Percentiles rank a stretch among this genome's conserved stretches.
phyloP scores from a whole-genome alignment of 2,797 vertebrate species.

The Oreochromis grahami region DNA sequence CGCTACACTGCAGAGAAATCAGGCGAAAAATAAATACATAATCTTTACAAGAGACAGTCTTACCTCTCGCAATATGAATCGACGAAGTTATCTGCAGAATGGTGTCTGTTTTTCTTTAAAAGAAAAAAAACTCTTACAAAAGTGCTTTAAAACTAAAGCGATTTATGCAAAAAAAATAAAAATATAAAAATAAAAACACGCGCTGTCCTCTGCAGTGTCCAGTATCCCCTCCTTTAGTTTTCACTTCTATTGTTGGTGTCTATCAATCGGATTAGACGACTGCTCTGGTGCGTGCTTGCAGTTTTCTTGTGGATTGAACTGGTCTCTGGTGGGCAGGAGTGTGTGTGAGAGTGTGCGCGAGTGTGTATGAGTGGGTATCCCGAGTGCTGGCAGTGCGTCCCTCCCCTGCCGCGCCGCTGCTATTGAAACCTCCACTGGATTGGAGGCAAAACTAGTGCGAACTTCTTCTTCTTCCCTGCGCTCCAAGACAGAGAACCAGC shows the following conservation, averaged over 20 bases:
- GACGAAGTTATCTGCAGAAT: constrained; percentile 29
- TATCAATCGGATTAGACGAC: constrained; percentile 56
- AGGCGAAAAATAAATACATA: neutral
- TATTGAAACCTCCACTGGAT: constrained; percentile 75
- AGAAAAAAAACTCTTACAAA: neutral
- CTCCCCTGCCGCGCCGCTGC: constrained; percentile 74
- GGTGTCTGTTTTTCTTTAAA: constrained; percentile 10
- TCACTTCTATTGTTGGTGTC: constrained; percentile 45
- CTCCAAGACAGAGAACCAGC: constrained; percentile 66
- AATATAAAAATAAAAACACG: neutral
- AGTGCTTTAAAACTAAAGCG: constrained; percentile 10
- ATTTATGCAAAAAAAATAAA: neutral
- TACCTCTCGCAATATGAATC: constrained; percentile 48
- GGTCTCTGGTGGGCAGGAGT: constrained; percentile 63
- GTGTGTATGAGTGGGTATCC: constrained; percentile 65
- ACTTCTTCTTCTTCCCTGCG: constrained; percentile 43
- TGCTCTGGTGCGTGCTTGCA: constrained; percentile 62
- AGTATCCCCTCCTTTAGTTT: constrained; percentile 54
- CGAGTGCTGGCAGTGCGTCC: constrained; percentile 69
- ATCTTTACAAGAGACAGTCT: constrained; percentile 16
- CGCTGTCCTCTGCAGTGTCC: constrained; percentile 62
- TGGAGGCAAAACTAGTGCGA: constrained; percentile 69
- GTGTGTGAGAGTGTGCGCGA: constrained; percentile 25
- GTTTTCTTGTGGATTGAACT: constrained; percentile 67
- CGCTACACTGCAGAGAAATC: neutral